Evolutionary conservation across 2,888 invertebrate genomes (phyloP).

Genomic region (Drepanosiphum platanoidis): DNA sequence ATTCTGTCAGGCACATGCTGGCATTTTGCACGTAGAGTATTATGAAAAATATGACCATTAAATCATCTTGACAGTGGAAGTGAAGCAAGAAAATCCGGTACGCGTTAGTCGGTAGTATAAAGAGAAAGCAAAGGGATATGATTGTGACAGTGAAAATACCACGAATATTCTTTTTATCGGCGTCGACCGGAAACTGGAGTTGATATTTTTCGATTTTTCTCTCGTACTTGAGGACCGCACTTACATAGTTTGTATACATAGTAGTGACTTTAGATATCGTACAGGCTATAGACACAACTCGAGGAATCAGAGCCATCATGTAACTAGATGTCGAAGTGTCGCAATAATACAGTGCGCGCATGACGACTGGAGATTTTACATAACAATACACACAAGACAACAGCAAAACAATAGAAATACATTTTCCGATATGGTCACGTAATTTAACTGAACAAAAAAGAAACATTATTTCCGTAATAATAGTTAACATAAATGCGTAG

Average conservation of each 20-base stretch:
- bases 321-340: neutral
- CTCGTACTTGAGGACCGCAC: neutral
- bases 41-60: constrained; percentile 28
- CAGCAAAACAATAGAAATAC: neutral
- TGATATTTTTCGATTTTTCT: neutral
- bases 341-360: neutral
- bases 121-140: neutral
- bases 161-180: neutral
- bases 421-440: neutral
- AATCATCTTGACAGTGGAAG: neutral
- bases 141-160: neutral
- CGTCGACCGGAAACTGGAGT: neutral
- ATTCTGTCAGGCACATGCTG: constrained; percentile 45
- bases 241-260: neutral
- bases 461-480: neutral
- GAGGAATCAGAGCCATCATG: neutral
- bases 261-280: neutral
- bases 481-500: neutral
- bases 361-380: neutral
- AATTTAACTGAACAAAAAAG: neutral
- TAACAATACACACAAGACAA: constrained; percentile 1
- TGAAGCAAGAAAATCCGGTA: neutral
- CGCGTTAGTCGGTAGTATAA: neutral
- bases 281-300: neutral
- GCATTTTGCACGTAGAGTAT: constrained; percentile 56